phyloP scores from a whole-genome alignment of 2,797 vertebrate species.

The Percopsis omiscomaycus region DNA sequence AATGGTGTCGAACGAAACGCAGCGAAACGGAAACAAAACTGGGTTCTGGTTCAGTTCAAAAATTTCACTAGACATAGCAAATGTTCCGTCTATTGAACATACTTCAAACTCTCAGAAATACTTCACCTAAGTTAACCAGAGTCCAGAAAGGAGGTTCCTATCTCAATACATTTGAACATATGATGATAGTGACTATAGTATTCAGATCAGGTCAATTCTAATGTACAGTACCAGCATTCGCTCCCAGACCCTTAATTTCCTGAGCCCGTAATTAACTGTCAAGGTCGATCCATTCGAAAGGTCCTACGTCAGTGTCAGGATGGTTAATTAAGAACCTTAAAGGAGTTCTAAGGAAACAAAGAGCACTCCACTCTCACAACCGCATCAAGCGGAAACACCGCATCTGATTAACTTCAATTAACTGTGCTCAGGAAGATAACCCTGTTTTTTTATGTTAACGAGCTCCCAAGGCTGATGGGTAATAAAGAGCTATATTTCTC shows the following conservation, averaged over 20 bases:
- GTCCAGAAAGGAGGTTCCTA: not conserved
- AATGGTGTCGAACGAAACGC: no score
- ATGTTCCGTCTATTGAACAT: not conserved
- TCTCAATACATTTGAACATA: constrained; percentile 13
- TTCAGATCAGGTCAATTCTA: constrained; percentile 44
- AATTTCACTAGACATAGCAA: no score
- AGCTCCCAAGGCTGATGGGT: constrained; percentile 36
- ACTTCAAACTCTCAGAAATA: not conserved
- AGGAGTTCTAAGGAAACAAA: constrained; percentile 72
- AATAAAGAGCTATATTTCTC: constrained; percentile 53
- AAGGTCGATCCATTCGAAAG: constrained; percentile 49
- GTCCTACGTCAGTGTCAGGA: constrained; percentile 54
- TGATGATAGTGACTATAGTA: constrained; percentile 22
- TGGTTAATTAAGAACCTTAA: constrained; percentile 74
- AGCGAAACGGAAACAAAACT: no score
- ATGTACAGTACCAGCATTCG: constrained; percentile 14
- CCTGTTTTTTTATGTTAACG: constrained; percentile 61
- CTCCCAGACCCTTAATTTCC: constrained; percentile 42
- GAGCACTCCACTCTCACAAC: constrained; percentile 51
- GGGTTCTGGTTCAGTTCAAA: no score
- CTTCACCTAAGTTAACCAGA: constrained; percentile 35
- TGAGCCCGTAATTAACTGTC: constrained; percentile 74
- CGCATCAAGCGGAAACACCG: constrained; percentile 54
- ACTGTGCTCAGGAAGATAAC: constrained; percentile 55
- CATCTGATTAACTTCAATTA: constrained; percentile 78